Conservation (phyloP, 2,113 vertebrate species). For the Struthio camelus region DNA sequence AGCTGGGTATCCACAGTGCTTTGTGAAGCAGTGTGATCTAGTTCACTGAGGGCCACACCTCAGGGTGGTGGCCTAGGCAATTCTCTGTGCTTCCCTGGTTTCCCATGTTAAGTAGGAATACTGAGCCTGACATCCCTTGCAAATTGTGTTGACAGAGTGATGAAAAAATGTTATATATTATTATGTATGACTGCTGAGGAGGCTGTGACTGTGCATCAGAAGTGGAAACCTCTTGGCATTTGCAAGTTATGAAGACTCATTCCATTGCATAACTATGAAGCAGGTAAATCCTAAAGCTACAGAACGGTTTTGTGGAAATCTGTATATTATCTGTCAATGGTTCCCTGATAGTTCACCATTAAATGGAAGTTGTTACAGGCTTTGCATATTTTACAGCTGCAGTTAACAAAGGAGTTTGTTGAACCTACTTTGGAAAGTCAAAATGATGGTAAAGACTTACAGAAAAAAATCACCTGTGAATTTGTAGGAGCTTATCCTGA, state of each 20-base stretch:
- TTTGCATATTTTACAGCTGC: not conserved
- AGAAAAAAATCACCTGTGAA: not conserved
- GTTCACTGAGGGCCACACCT: not conserved
- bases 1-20: accelerated
- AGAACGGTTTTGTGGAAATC: not conserved
- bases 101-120: not conserved
- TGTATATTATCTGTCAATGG: not conserved
- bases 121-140: not conserved
- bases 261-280: not conserved
- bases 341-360: not conserved
- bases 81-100: not conserved
- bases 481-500: not conserved
- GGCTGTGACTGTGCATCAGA: not conserved
- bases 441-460: not conserved
- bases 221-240: not conserved
- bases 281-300: not conserved
- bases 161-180: not conserved
- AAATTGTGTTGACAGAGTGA: not conserved
- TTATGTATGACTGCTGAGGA: not conserved
- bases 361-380: not conserved
- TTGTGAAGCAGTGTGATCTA: not conserved
- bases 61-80: not conserved
- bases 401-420: not conserved
- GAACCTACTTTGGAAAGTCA: not conserved
- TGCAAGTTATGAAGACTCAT: not conserved